Evolutionary conservation across 1,140 invertebrate species (phyloP), one percentile per base, ranked within the genome.

Genomic region (Anagrus nilaparvatae): DNA sequence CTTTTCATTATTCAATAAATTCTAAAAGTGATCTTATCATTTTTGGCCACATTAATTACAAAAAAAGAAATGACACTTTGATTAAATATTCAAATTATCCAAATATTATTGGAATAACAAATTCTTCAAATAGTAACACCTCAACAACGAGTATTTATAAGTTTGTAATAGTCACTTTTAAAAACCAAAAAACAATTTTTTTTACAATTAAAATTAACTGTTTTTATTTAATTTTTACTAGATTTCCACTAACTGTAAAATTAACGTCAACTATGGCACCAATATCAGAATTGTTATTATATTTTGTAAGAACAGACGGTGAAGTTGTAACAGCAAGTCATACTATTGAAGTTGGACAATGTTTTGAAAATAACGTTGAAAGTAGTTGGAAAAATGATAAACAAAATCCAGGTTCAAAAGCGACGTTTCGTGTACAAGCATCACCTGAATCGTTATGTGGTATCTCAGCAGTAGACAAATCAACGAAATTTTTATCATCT

Each of bases 211-310:
- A n/a, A n/a, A n/a, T n/a, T n/a, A n/a, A n/a, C n/a, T n/a, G n/a
- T n/a, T n/a, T n/a, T n/a, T n/a, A n/a, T n/a, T n/a, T n/a, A n/a
- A n/a, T n/a, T n/a, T n/a, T n/a, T n/a, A n/a, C n/a, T n/a, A 61
- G 61, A 32, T 68, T 66, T 17, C 63, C 65, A 0, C 44, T 67
- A 9, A 67, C 58, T 25, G 65, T 64, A 2, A 67, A 61, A 46
- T 73, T 81, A 40, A 72, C 74, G 39, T 71, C 80, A n/a, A 74
- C 76, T 35, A 84, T 84, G 81, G 79, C 80, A 2, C 80, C 81
- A 1, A 66, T 80, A 1, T 81, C 79, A 31, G 77, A 81, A 50
- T 65, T 89, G 0, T 61, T 87, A 2, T 74, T 87, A 4, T 87
- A 85, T 54, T 86, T 87, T 61, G 76, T 87, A 9, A 77, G 81